phyloP scores from a whole-genome alignment of 2,797 vertebrate species.

The Sciurus vulgaris region DNA sequence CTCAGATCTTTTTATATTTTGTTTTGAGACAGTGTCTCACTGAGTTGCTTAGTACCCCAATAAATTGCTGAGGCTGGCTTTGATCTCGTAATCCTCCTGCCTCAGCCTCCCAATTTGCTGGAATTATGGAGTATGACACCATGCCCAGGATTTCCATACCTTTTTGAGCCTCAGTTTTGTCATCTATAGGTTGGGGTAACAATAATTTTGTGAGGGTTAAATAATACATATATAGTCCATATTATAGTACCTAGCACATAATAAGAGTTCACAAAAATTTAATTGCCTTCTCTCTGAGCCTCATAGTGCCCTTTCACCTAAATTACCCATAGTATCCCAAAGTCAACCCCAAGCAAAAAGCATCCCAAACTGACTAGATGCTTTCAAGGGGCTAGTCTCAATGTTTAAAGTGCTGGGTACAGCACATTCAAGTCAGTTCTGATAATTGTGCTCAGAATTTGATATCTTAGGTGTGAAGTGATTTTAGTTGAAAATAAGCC shows the following conservation, averaged over 20 bases:
- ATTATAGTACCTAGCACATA: constrained; percentile 33
- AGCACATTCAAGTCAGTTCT: constrained; percentile 43
- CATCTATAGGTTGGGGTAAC: background rate
- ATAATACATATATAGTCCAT: background rate
- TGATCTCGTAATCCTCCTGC: too few relatives aligned
- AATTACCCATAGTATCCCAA: constrained; percentile 35
- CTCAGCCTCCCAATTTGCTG: too few relatives aligned
- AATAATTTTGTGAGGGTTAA: constrained; percentile 1
- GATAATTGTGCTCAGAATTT: constrained; percentile 41
- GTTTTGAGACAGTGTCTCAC: too few relatives aligned
- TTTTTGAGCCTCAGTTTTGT: constrained; percentile 26
- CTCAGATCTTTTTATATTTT: too few relatives aligned
- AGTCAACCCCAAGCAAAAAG: background rate
- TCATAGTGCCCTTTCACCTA: constrained; percentile 26
- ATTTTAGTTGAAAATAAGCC: constrained; percentile 27
- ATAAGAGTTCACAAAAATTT: constrained; percentile 47
- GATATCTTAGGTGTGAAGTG: constrained; percentile 21
- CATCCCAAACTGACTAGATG: background rate
- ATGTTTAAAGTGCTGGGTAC: constrained; percentile 17
- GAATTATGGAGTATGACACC: too few relatives aligned
- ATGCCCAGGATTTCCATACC: background rate
- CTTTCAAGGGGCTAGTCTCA: constrained; percentile 9
- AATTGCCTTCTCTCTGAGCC: background rate
- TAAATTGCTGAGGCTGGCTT: too few relatives aligned
- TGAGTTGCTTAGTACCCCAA: too few relatives aligned